Evolutionary conservation across 2,113 vertebrate species (phyloP).

Genomic region (Oryzias curvinotus): DNA sequence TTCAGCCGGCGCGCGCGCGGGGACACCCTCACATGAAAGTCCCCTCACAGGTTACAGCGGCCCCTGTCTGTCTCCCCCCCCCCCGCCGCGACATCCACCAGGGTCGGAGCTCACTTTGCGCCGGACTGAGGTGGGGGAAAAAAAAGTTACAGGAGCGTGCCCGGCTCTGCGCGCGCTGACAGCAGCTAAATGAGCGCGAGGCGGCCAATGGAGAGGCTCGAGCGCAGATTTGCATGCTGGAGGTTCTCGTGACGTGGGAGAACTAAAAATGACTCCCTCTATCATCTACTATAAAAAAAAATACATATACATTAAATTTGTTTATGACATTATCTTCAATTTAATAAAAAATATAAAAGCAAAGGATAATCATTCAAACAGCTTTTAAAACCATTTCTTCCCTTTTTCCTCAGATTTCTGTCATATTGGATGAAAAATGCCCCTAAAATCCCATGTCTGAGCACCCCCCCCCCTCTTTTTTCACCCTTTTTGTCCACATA

Average conservation of each 20-base stretch:
- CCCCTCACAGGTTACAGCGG: slow-evolving; percentile 34
- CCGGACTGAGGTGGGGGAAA: slow-evolving; percentile 49
- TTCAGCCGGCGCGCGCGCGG: slow-evolving; percentile 71
- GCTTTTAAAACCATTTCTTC: too few species aligned
- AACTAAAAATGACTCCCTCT: slow-evolving; percentile 61
- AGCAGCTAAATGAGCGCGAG: slow-evolving; percentile 87
- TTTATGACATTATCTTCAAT: too few species aligned
- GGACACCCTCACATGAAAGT: slow-evolving; percentile 40
- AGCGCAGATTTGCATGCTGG: slow-evolving; percentile 86
- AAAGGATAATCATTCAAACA: too few species aligned
- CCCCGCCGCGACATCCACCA: slow-evolving; percentile 55
- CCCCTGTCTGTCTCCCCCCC: slow-evolving; percentile 15
- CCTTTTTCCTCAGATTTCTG: too few species aligned
- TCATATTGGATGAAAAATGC: too few species aligned
- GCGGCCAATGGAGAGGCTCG: slow-evolving; percentile 84
- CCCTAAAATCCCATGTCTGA: too few species aligned
- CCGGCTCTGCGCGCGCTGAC: slow-evolving; percentile 84
- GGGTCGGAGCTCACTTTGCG: slow-evolving; percentile 67
- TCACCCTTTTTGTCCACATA: slow-evolving; percentile 8
- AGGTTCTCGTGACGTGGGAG: slow-evolving; percentile 85
- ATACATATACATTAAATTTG: too few species aligned
- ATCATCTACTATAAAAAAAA: slow-evolving; percentile 20
- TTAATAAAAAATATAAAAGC: too few species aligned
- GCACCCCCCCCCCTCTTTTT: not conserved
- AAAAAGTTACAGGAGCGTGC: slow-evolving; percentile 76